Conservation (phyloP, 30 jellyfish, hydroid and myxozoan species). For the Hydractinia echinata region DNA sequence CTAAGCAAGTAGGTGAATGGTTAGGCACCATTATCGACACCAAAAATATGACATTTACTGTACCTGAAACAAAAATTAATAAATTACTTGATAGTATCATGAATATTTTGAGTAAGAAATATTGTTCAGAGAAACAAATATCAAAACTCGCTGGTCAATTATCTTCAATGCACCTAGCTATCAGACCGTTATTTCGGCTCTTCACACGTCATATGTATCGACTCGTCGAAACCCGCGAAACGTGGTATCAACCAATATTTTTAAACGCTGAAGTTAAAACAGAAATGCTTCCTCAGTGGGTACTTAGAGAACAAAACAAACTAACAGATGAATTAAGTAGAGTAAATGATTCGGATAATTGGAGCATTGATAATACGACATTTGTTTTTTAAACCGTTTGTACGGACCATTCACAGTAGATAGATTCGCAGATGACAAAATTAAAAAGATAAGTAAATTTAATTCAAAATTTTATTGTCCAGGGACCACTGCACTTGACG, state of each 20-base stretch:
- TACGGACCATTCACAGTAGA: not conserved
- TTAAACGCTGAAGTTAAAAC: too few species aligned
- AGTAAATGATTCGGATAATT: not conserved
- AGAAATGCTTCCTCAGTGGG: too few species aligned
- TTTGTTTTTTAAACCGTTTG: not conserved
- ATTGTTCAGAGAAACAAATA: not conserved
- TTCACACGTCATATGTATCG: too few species aligned
- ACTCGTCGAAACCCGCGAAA: too few species aligned
- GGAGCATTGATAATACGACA: not conserved
- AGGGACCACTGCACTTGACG: too few species aligned
- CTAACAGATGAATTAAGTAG: not conserved
- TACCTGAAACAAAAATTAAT: not conserved
- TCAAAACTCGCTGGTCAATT: slow-evolving; percentile 1
- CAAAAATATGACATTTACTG: not conserved
- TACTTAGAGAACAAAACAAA: not conserved
- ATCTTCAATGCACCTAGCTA: not conserved
- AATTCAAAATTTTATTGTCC: too few species aligned
- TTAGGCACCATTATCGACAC: not conserved
- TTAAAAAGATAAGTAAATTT: not conserved
- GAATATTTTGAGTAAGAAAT: too few species aligned
- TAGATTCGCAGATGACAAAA: slow-evolving; percentile 1
- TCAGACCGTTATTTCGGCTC: not conserved
- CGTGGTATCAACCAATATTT: too few species aligned
- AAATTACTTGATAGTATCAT: not conserved
- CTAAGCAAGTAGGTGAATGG: not conserved